Percentiles rank a stretch among this genome's conserved stretches.
Conservation (phyloP, 2,113 vertebrate species). For the Xenopus laevis region DNA sequence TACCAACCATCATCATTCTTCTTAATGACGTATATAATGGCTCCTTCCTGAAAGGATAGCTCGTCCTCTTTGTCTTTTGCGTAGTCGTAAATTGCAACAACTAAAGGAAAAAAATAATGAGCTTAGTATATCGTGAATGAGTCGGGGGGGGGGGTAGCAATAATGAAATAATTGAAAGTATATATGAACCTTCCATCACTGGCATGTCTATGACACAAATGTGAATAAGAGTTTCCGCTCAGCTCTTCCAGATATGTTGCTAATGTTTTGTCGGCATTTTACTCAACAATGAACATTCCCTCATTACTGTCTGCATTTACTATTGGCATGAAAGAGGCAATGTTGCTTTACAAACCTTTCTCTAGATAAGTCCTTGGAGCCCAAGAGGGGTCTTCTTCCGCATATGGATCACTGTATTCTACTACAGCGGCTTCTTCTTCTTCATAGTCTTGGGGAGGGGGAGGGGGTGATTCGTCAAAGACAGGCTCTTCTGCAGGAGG, state of each 20-base stretch:
- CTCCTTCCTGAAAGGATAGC: constrained; percentile 96
- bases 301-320: no score
- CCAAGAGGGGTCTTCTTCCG: constrained; percentile 96
- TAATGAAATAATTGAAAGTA: no score
- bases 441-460: constrained; percentile 90
- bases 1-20: constrained; percentile 98
- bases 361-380: constrained; percentile 88
- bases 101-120: constrained; percentile 54
- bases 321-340: no score
- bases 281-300: no score
- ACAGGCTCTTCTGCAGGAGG: constrained; percentile 79
- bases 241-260: no score
- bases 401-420: constrained; percentile 96
- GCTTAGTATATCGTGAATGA: no score
- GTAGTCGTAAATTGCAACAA: constrained; percentile 99
- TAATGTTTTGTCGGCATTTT: no score
- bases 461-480: constrained; percentile 85
- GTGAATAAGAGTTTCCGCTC: no score
- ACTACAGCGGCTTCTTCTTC: constrained; percentile 97
- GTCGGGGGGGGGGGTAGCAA: no score
- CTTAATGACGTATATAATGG: constrained; percentile 99
- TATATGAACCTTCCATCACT: no score
- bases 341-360: constrained; percentile 72
- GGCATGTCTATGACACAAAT: no score
- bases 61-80: constrained; percentile 93